A percentile compares a stretch with the other conserved stretches of the same genome.
These are phyloP conservation scores for Podiceps cristatus DNA, from an alignment of 2,113 vertebrate genomes.

Conservation along the genomic window DNA sequence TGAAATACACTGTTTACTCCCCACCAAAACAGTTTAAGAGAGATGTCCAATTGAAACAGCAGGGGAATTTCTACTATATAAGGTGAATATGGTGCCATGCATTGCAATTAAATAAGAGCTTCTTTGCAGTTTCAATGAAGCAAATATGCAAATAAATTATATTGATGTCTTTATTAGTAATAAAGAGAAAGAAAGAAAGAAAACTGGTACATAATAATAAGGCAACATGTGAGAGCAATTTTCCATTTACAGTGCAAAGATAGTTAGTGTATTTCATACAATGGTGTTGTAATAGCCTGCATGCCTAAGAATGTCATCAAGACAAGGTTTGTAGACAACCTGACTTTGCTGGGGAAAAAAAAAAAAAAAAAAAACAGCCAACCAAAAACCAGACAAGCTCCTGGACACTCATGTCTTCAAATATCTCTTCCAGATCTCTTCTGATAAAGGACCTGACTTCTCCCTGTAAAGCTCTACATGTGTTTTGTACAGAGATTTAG, in stretches of 20 bases:
- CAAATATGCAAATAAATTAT: background rate
- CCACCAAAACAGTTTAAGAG: background rate
- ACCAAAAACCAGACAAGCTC: background rate
- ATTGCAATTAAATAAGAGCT: background rate
- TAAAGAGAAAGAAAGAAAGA: background rate
- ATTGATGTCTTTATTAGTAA: background rate
- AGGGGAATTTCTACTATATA: background rate
- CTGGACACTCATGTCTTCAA: background rate
- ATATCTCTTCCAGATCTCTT: background rate
- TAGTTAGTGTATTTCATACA: background rate
- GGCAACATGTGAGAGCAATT: background rate
- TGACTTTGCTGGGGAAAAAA: background rate
- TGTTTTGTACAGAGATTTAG: background rate
- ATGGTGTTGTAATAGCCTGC: background rate
- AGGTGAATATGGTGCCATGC: background rate
- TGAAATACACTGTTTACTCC: background rate
- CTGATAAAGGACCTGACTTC: background rate
- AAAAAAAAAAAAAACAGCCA: no score
- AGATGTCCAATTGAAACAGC: conserved; percentile 1
- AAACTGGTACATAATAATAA: background rate
- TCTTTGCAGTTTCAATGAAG: background rate
- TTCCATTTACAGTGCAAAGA: background rate
- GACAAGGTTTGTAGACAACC: background rate
- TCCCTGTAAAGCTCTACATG: background rate
- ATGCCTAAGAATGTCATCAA: background rate